phyloP scores from a whole-genome alignment of 2,113 vertebrate genomes.

The Tychaedon coryphoeus region DNA sequence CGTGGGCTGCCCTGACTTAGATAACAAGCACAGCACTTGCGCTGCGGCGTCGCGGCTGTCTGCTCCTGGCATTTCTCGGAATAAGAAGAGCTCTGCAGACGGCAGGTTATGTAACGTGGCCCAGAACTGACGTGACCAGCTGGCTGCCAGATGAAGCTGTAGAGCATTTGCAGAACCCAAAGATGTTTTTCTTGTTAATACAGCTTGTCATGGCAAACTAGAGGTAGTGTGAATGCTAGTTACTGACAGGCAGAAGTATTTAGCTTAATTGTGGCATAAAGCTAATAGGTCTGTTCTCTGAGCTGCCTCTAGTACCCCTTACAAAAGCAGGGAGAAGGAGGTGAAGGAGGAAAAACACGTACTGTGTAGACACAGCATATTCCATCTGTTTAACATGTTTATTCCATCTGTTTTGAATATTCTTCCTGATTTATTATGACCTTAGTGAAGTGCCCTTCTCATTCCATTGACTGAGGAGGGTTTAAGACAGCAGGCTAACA shows the following conservation, averaged over 20 bases:
- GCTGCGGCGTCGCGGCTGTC: rapidly evolving
- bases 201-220: not conserved
- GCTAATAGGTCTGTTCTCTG: not conserved
- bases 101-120: not conserved
- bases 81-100: not conserved
- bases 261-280: not conserved
- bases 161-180: not conserved
- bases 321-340: not conserved
- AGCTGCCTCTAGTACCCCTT: not conserved
- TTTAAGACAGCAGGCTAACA: not conserved
- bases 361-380: not conserved
- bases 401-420: not conserved
- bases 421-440: not conserved
- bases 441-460: not conserved
- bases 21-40: constrained; percentile 66
- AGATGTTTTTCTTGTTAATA: not conserved
- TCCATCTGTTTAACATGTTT: not conserved
- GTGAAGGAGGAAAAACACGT: not conserved
- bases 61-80: not conserved
- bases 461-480: not conserved
- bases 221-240: not conserved
- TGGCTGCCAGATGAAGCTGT: not conserved
- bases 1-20: constrained; percentile 77
- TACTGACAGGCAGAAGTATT: not conserved
- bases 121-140: not conserved